Percentiles rank a stretch among this genome's conserved stretches.
Conservation (phyloP, 1,140 invertebrate genomes). For the Phthorimaea operculella region DNA sequence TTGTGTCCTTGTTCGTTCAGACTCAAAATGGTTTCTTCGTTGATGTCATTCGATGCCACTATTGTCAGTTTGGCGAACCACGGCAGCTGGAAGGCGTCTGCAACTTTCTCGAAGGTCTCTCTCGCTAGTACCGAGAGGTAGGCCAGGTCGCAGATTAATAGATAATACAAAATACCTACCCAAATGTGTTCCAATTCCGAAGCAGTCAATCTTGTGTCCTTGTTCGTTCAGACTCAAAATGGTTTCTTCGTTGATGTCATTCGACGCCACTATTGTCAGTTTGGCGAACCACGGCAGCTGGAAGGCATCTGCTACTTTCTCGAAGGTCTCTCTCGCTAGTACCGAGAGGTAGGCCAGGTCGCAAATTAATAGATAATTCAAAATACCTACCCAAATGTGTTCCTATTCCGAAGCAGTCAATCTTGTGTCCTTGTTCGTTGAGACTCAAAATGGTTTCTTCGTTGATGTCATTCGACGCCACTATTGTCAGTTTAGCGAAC, state of each 20-base stretch:
- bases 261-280: slow-evolving; percentile 95
- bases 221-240: slow-evolving; percentile 98
- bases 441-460: slow-evolving; percentile 98
- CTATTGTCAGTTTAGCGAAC: slow-evolving; percentile 91
- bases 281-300: slow-evolving; percentile 89
- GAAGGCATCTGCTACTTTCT: slow-evolving; percentile 79
- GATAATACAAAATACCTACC: slow-evolving; percentile 50
- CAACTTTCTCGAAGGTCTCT: slow-evolving; percentile 83
- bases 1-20: slow-evolving; percentile 97
- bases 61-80: slow-evolving; percentile 93
- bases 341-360: slow-evolving; percentile 97
- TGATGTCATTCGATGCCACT: slow-evolving; percentile 99
- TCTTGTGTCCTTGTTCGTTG: slow-evolving; percentile 97
- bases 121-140: slow-evolving; percentile 92
- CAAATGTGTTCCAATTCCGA: slow-evolving; percentile 97
- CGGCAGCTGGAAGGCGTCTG: slow-evolving; percentile 79
- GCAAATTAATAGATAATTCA: too few relatives aligned
- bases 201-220: slow-evolving; percentile 95
- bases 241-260: slow-evolving; percentile 99
- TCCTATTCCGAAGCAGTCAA: slow-evolving; percentile 98
- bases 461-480: slow-evolving; percentile 99
- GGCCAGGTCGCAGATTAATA: slow-evolving; percentile 89
- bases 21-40: slow-evolving; percentile 98
- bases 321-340: slow-evolving; percentile 83
- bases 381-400: too few relatives aligned